Evolutionary conservation across 2,797 vertebrate genomes (phyloP).

Genomic region (Brachyalestes nurse): DNA sequence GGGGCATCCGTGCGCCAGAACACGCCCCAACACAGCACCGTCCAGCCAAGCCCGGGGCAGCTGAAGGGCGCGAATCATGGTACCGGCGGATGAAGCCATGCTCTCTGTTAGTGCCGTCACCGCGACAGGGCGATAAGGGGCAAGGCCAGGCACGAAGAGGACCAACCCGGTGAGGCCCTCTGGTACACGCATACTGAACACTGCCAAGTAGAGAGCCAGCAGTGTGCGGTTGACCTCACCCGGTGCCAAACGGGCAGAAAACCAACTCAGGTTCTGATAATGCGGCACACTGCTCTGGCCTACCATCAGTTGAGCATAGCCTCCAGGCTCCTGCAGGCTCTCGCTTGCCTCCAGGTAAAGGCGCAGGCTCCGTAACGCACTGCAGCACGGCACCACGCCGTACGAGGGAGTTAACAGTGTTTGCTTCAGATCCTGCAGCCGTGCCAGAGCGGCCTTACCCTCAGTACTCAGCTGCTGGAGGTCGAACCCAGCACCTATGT

Average conservation of each 20-base stretch:
- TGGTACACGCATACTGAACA: conserved; percentile 91
- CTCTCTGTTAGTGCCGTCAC: conserved; percentile 85
- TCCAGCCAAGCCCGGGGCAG: conserved; percentile 93
- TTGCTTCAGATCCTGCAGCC: conserved; percentile 89
- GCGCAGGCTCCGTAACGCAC: conserved; percentile 80
- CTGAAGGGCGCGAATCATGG: conserved; percentile 84
- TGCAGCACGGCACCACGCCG: conserved; percentile 92
- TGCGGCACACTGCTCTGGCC: conserved; percentile 97
- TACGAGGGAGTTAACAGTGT: conserved; percentile 92
- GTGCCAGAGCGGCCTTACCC: conserved; percentile 88
- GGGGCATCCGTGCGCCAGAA: conserved; percentile 88
- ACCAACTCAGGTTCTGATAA: conserved; percentile 92
- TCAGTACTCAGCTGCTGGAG: conserved; percentile 87
- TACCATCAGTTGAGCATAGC: conserved; percentile 94
- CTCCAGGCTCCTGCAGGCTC: conserved; percentile 88
- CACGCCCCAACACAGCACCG: conserved; percentile 83
- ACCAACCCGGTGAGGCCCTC: conserved; percentile 90
- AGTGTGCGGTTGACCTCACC: conserved; percentile 92
- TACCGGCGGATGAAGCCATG: conserved; percentile 79
- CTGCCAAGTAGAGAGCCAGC: conserved; percentile 92
- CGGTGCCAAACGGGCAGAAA: conserved; percentile 92
- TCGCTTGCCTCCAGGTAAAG: conserved; percentile 63
- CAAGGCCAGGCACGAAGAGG: conserved; percentile 90
- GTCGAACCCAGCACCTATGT: conserved; percentile 87
- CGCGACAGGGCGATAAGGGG: conserved; percentile 83